phyloP scores from a whole-genome alignment of 2,113 vertebrate genomes.

The Egretta garzetta region DNA sequence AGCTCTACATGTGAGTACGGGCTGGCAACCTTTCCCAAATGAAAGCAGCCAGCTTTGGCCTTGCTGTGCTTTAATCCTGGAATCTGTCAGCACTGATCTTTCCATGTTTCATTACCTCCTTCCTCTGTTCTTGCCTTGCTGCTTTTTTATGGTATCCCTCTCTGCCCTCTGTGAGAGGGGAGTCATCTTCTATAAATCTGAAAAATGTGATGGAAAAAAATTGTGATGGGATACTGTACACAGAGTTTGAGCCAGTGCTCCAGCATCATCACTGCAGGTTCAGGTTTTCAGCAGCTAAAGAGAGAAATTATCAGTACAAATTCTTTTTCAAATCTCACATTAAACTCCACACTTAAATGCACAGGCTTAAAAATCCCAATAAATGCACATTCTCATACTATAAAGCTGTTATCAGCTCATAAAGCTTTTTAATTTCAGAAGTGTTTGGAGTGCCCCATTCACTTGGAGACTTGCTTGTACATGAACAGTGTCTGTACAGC shows the following conservation, averaged over 20 bases:
- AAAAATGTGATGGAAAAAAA: background rate
- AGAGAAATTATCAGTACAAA: background rate
- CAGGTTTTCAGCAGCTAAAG: background rate
- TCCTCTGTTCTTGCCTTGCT: background rate
- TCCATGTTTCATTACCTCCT: background rate
- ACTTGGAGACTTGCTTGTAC: background rate
- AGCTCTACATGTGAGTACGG: constrained; percentile 88
- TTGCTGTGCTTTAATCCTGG: background rate
- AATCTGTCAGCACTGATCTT: background rate
- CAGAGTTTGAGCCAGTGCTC: background rate
- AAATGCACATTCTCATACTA: background rate
- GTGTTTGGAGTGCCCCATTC: background rate
- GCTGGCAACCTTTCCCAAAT: background rate
- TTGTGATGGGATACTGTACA: background rate
- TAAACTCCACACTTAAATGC: background rate
- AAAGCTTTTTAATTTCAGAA: background rate
- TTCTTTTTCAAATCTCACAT: background rate
- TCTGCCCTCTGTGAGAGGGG: background rate
- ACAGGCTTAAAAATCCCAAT: background rate
- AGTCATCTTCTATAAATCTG: background rate
- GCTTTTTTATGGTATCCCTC: background rate
- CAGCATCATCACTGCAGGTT: background rate
- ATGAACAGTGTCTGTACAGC: background rate
- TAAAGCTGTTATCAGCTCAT: background rate
- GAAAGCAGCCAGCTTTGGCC: background rate